A percentile compares a stretch with the other conserved stretches of the same genome.
Conservation (phyloP, 2,113 vertebrate genomes). For the Dicaeum eximium region DNA sequence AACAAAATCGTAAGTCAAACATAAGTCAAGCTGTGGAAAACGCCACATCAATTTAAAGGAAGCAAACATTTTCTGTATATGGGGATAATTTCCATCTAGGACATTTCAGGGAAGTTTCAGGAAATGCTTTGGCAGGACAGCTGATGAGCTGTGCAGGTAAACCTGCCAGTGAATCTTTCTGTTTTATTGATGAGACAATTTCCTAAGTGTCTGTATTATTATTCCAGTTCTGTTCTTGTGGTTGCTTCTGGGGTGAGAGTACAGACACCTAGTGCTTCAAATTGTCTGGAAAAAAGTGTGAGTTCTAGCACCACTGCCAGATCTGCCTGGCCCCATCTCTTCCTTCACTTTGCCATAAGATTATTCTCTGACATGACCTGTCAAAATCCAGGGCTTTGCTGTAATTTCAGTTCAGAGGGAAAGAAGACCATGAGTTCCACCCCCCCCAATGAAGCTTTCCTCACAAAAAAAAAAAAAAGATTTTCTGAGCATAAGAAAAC, state of each 20-base stretch:
- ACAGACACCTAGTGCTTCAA: neutral
- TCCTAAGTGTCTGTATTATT: neutral
- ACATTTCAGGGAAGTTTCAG: neutral
- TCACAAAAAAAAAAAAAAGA: neutral
- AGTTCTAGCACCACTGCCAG: neutral
- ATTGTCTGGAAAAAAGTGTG: neutral
- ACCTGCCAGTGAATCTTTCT: neutral
- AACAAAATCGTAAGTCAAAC: neutral
- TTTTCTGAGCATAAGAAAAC: neutral
- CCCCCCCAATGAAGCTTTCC: neutral
- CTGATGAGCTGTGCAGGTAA: neutral
- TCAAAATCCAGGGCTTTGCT: neutral
- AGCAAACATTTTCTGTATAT: neutral
- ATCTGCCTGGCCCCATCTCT: neutral
- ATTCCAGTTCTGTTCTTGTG: neutral
- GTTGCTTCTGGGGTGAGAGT: neutral
- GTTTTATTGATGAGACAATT: neutral
- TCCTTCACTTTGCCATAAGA: neutral
- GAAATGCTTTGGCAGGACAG: neutral
- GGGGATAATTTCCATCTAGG: neutral
- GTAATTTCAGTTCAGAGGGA: neutral
- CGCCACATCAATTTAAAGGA: rapidly evolving
- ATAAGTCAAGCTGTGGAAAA: neutral
- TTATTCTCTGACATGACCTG: neutral
- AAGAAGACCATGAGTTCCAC: neutral